Evolutionary conservation across 2,888 invertebrate genomes (phyloP), one percentile per base, ranked within the genome.

Genomic region (Acrobasis consociella): DNA sequence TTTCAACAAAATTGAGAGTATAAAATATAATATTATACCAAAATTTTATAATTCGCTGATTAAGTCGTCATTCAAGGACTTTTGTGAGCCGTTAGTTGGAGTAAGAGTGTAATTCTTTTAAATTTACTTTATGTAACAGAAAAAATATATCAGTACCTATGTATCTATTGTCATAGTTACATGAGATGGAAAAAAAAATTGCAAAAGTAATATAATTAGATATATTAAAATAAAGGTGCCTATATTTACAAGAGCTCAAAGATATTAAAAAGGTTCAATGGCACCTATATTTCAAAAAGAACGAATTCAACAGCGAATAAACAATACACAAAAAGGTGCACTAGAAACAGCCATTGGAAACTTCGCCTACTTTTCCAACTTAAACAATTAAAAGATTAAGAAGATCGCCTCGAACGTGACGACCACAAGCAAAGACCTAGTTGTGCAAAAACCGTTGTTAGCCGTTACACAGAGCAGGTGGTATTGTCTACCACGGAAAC

Each of bases 391-490:
- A 59, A 64, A 74, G 72, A 72, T 71, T 73, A 73, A 69, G 64
- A 68, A 67, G 65, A 46, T 51, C 53, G 42, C 31, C 39, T 51
- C 49, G 49, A 55, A 80, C 81, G 77, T 80, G 81, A 79, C 77
- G 81, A 79, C 76, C 72, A 78, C 78, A 77, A 75, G 72, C 72
- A 73, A 75, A 84, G 82, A 78, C 85, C 83, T 80, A 83, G 76
- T 83, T 87, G 85, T 87, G 83, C 86, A 82, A 85, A 86, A 85
- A 81, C 86, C 85, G 84, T 87, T 85, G 81, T 72, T 74, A 76
- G 72, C 86, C 87, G 87, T 86, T 87, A 87, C 75, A 70, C 75
- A 76, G 72, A 72, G 74, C 77, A 77, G 77, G 73, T 80, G 77
- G 76, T 72, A 72, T 74, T 70, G 69, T 56, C 39, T 69, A 76